Evolutionary conservation across 1,140 invertebrate species (phyloP), one percentile per base, ranked within the genome.

Genomic region (Gonioctena quinquepunctata): DNA sequence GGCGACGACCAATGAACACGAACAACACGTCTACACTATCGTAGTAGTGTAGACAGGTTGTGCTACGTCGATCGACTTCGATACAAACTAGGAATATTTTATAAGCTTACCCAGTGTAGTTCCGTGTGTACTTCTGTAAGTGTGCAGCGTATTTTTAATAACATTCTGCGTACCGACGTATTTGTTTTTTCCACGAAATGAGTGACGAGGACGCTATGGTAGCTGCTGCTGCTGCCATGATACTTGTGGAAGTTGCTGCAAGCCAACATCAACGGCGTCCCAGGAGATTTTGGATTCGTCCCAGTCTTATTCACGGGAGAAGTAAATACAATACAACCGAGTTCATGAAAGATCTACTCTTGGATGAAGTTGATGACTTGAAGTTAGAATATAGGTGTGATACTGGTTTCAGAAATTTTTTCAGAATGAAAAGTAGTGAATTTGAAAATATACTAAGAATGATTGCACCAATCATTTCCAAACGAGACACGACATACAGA

Each of bases 401-500:
- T 22, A 22, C n/a, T 8, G 54, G 22, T 48, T 73, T 66, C 27
- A 18, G 59, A 68, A 73, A 70, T 27, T 73, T 73, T 68, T 33
- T 64, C 19, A 70, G 76, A 70, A 77, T 80, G 76, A 65, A 28
- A 13, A 56, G 50, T 56, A 42, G 57, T 25, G 73, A 79, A 68
- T 80, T 79, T 73, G 69, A 79, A 71, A 48, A 42, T 42, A 57
- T 80, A 64, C 49, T 78, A 21, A 50, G 52, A 63, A 26, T 59
- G 49, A 70, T 80, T 50, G 66, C 61, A 63, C 72, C 70, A 49
- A 65, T 66, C 69, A 80, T 80, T 7, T 33, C 42, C 8, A 77
- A 74, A 70, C 28, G 76, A 66, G 72, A 82, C 64, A 81, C 76
- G 19, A 54, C 71, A 33, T 75, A 71, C 50, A 60, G 79, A 66